These are phyloP conservation scores for Micoletzkya japonica DNA, from an alignment of 2,888 invertebrate species.

Conservation along the genomic window DNA sequence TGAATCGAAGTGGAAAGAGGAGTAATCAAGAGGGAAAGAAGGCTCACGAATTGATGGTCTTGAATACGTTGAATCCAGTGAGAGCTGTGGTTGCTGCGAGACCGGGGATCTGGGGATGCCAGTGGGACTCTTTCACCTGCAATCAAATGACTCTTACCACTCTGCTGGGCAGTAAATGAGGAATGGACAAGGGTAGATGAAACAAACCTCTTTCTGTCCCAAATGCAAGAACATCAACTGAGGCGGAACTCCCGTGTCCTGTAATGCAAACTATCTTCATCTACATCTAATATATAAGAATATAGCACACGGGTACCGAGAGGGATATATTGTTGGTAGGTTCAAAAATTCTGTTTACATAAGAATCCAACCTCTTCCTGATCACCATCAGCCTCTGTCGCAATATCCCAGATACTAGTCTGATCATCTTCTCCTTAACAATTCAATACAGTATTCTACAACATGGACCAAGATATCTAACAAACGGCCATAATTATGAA, in stretches of 20 bases:
- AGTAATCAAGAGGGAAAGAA: constrained; percentile 17
- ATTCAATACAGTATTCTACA: neutral
- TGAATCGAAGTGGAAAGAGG: too few relatives aligned
- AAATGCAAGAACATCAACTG: constrained; percentile 96
- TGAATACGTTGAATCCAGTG: constrained; percentile 93
- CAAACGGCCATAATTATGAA: too few relatives aligned
- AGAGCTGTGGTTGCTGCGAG: constrained; percentile 89
- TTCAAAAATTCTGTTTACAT: too few relatives aligned
- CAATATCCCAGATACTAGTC: constrained; percentile 93
- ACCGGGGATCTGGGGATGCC: constrained; percentile 94
- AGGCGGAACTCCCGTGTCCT: constrained; percentile 77
- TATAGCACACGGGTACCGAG: constrained; percentile 23
- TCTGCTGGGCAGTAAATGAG: neutral
- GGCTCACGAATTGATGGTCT: constrained; percentile 91
- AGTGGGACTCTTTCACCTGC: constrained; percentile 88
- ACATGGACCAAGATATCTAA: neutral
- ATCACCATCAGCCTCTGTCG: constrained; percentile 81
- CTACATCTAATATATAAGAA: too few relatives aligned
- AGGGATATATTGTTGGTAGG: constrained; percentile 34
- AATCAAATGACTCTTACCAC: neutral
- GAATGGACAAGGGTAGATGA: neutral
- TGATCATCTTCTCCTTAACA: constrained; percentile 79
- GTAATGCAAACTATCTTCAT: constrained; percentile 64
- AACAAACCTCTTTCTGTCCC: constrained; percentile 82
- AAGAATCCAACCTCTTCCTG: neutral